A percentile compares a stretch with the other conserved stretches of the same genome.
Conservation (phyloP, 2,888 invertebrate species). For the Chrysina gloriosa region DNA sequence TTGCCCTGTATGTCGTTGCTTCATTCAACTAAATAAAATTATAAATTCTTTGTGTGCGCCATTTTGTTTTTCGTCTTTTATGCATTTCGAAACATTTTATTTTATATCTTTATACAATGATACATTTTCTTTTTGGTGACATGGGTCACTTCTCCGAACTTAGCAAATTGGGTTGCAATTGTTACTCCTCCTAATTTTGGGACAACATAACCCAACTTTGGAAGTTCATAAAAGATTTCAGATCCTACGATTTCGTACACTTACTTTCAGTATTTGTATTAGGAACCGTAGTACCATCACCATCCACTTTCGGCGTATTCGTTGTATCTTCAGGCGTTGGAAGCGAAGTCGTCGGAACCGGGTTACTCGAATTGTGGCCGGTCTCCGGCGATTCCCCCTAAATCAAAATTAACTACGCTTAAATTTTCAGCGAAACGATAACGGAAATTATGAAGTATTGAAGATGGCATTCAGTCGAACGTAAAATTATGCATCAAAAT, state of each 20-base stretch:
- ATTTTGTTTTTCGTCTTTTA: too few species aligned
- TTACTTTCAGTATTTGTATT: conserved; percentile 28
- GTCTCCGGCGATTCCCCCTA: not conserved
- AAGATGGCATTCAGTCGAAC: conserved; percentile 28
- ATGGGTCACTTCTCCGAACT: too few species aligned
- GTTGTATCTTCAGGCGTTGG: not conserved
- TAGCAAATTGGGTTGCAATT: too few species aligned
- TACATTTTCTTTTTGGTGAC: too few species aligned
- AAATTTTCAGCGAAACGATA: not conserved
- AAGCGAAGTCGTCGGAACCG: not conserved
- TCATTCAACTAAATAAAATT: too few species aligned
- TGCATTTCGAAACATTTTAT: too few species aligned
- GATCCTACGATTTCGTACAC: not conserved
- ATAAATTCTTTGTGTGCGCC: too few species aligned
- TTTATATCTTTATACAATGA: too few species aligned
- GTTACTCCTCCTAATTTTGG: too few species aligned
- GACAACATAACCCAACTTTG: too few species aligned
- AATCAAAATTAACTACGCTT: not conserved
- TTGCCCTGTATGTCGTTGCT: too few species aligned
- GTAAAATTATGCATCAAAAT: conserved; percentile 49
- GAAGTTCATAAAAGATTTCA: not conserved
- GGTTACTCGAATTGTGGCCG: not conserved
- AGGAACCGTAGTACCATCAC: not conserved
- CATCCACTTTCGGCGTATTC: not conserved
- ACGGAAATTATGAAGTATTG: not conserved